Base-by-base conservation (phyloP, 2,888 invertebrate genomes). In the Anthophora plumipes region DNA sequence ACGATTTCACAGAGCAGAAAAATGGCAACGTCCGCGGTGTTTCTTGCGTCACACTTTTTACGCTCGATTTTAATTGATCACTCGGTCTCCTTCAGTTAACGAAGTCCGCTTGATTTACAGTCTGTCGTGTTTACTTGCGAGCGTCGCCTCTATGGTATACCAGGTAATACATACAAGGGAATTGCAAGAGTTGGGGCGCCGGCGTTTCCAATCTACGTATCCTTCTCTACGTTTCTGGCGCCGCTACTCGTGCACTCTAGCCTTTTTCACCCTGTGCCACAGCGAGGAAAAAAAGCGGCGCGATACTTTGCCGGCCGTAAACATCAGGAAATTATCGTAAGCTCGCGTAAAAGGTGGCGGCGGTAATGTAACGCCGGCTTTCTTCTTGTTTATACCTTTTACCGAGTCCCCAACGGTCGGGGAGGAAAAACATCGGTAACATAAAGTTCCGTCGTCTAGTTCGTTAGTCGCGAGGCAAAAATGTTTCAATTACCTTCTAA, bases 271-370 rank as follows among this genome's bases (percentile, higher is more conserved):
- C 64, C 61, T n/a, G 52, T n/a, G 46, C 68, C 74, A 14, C 41
- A 43, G 67, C 4, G n/a, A n/a, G n/a, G n/a, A n/a, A 77, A 85
- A 86, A 88, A 84, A 25, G 79, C 73, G 77, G 60, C 74, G 67
- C 77, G 78, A 87, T 78, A 78, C 70, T 72, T 71, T 78, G 79
- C 69, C 71, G 73, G 68, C 67, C 84, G 85, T 89, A 88, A 89
- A 89, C 85, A 87, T 80, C 82, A 75, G 83, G 81, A 89, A 89
- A 89, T 89, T 85, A 89, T 89, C 84, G 85, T 84, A 78, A 85
- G 81, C 81, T 72, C 69, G 71, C 80, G 80, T 76, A 84, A 85
- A 80, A 85, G 86, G 82, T 84, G 75, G 80, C 77, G 64, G 68
- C 55, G 69, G 70, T 68, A 73, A 71, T 60, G 73, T 79, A 85